Base-by-base conservation (phyloP, 2,113 vertebrate genomes). In the Bambusicola thoracicus region DNA sequence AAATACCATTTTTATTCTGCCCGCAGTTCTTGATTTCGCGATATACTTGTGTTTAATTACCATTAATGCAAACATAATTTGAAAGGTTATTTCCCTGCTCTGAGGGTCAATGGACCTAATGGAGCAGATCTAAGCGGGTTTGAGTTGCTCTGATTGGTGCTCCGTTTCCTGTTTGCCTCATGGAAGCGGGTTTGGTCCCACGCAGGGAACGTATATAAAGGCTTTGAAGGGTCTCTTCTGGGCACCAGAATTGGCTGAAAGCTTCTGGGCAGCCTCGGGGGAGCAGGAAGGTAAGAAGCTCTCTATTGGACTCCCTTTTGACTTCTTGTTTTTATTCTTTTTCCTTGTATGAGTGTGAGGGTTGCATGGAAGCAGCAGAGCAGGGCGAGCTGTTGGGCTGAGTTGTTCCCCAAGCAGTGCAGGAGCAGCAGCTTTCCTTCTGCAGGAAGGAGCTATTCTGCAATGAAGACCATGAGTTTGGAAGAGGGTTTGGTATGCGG, bases 11-110 rank as follows among this genome's bases (percentile, higher is more conserved):
- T 9, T 51, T 7, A 6, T n/a, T 22, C 7, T 6, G 21, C 44
- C 67, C 62, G 9, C 58, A 53, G 41, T 13, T 82, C 92, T 48
- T 21, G 41, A 51, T 89, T 80, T 85, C 9, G 59, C 24, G 63
- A 91, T 88, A 72, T 0, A 19, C n/a, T 8, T 5, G 65, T 61
- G 94, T 69, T 94, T 93, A 97, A 96, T 96, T 94, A 66, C 95
- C 94, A 91, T 92, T 63, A 97, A 95, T 74, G 95, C 63, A 91
- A 97, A 97, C 89, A 95, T 48, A 56, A 85, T 81, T 83, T 24
- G 85, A 87, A 91, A 76, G 94, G 85, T 73, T 91, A 70, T 97
- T 96, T 95, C 77, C 90, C 70, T 74, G 86, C 89, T 96, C 84
- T 3, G 43, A 13, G 30, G 91, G 87, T 95, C 94, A 83, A 89